Base-by-base conservation (phyloP, 64 coral and sea anemone genomes). In the Trachythela sp. region DNA sequence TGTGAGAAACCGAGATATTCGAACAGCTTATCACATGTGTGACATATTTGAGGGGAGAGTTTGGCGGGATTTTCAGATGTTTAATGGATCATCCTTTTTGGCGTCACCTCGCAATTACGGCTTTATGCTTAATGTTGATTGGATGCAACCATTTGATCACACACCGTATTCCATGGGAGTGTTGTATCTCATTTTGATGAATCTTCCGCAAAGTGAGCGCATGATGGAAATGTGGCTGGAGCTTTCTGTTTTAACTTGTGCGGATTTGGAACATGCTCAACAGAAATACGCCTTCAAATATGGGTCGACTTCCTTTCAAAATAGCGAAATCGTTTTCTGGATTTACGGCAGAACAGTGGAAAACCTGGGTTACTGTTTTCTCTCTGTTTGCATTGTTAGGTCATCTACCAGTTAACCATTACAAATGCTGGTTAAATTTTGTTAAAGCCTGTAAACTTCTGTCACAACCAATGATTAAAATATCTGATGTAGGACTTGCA, bases 271-370 rank as follows among this genome's bases (percentile, higher is more conserved):
- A 4, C 5, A 7, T 6, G 24, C 24, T 70, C 64, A 70, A 70
- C 8, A 70, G 24, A 70, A 70, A 70, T 9, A 4, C 64, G 24
- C 64, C 64, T 26, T n/a, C 64, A 70, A 70, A 22, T 8, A n/a
- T 70, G 8, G 24, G 64, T 9, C 8, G 64, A 70, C 8, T 70
- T 6, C 64, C 64, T 70, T 9, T n/a, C 20, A 70, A 70, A 32
- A 70, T 70, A 6, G 8, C 8, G 24, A 70, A n/a, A 9, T 8
- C 8, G 7, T 70, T 26, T n/a, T 6, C 20, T 9, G 64, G 8
- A 8, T 70, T 70, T 70, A 70, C 64, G 8, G 64, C 88, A 27
- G 88, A 89, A 20, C 37, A 89, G 35, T 89, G 88, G 88, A 89
- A 89, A 50, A 1, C 38, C 9, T 89, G 70, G 70, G 83, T 67